Percentiles rank a stretch among this genome's conserved stretches.
phyloP scores from a whole-genome alignment of 2,113 vertebrate genomes.

The Dicaeum eximium region DNA sequence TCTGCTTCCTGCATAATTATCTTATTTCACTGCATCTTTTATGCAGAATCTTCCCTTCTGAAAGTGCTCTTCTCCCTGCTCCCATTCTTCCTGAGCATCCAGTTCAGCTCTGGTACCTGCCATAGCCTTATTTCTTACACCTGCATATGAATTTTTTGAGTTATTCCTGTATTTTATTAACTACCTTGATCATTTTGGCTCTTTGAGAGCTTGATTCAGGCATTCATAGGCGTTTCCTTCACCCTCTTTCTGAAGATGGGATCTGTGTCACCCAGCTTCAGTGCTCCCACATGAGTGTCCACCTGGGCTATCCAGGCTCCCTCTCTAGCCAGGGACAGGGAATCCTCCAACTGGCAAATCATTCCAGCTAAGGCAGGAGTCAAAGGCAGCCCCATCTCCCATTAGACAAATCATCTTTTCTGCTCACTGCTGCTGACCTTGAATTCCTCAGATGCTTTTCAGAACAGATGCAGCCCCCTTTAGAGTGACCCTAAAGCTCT shows the following conservation, averaged over 20 bases:
- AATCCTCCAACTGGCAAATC: background rate
- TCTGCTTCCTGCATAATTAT: background rate
- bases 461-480: background rate
- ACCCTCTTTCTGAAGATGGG: background rate
- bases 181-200: background rate
- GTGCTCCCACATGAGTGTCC: accelerated
- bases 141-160: background rate
- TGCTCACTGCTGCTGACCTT: background rate
- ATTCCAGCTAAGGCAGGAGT: background rate
- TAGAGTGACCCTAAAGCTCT: background rate
- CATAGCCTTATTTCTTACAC: background rate
- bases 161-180: background rate
- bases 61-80: background rate
- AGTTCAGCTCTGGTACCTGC: background rate
- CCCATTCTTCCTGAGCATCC: background rate
- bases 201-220: background rate
- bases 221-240: background rate
- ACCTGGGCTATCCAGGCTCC: background rate
- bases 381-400: background rate
- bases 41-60: background rate
- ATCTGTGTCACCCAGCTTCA: background rate
- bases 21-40: background rate
- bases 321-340: background rate
- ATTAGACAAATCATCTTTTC: background rate
- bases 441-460: background rate